Percentiles rank a stretch among this genome's conserved stretches.
Evolutionary conservation across 2,888 invertebrate genomes (phyloP).

Genomic region (Ormyrus labotus): DNA sequence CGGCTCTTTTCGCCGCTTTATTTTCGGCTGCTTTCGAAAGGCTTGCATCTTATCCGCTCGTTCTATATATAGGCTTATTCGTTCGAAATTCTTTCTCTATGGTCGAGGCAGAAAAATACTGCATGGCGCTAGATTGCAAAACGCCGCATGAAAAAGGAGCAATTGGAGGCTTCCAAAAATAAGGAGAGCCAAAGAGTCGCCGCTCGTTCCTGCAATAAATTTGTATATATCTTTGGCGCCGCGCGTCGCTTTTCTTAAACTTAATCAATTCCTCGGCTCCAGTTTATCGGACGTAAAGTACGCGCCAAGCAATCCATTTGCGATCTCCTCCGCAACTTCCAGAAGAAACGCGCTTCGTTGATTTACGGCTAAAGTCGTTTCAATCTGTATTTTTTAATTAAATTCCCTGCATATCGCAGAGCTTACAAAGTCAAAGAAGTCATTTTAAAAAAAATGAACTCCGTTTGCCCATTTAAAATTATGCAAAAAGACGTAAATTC

Average conservation of each 20-base stretch:
- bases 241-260: neutral
- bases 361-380: too few relatives aligned
- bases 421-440: too few relatives aligned
- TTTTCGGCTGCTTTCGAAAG: too few relatives aligned
- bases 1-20: too few relatives aligned
- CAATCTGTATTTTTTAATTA: too few relatives aligned
- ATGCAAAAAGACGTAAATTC: too few relatives aligned
- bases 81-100: neutral
- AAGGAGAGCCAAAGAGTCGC: neutral
- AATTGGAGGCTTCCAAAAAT: slow-evolving; percentile 1
- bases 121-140: neutral
- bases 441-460: too few relatives aligned
- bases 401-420: too few relatives aligned
- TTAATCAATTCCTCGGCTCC: neutral
- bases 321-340: neutral
- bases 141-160: neutral
- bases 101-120: neutral
- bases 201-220: slow-evolving; percentile 10
- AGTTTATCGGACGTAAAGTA: neutral
- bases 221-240: slow-evolving; percentile 18
- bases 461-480: too few relatives aligned
- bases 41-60: neutral
- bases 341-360: too few relatives aligned
- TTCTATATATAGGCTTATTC: neutral
- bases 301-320: slow-evolving; percentile 28